These are phyloP conservation scores for Drosophila sp. DNA, from an alignment of 1,140 invertebrate species.

Conservation along the genomic window DNA sequence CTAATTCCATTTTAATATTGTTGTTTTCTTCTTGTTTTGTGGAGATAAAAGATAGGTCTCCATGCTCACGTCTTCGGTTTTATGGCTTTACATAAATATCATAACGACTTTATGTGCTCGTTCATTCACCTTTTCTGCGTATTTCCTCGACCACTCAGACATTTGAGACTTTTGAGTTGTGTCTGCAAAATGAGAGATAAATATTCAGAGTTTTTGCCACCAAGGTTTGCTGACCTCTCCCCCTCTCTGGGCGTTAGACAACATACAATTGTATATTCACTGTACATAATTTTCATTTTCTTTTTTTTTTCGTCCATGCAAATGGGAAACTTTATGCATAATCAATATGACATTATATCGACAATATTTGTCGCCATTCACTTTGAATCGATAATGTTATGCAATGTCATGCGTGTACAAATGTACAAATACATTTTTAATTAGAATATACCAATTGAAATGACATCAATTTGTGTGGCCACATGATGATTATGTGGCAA, in stretches of 20 bases:
- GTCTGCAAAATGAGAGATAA: slow-evolving; percentile 20
- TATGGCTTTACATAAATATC: slow-evolving; percentile 49
- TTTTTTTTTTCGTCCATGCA: slow-evolving; percentile 15
- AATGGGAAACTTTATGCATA: slow-evolving; percentile 32
- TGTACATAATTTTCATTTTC: no score
- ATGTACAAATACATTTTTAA: slow-evolving; percentile 16
- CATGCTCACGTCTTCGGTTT: slow-evolving; percentile 48
- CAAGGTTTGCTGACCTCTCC: slow-evolving; percentile 19
- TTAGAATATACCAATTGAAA: slow-evolving; percentile 24
- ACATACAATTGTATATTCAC: not conserved
- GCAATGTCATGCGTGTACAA: slow-evolving; percentile 1
- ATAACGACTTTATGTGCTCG: slow-evolving; percentile 19
- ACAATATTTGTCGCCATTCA: not conserved
- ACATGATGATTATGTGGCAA: slow-evolving; percentile 16
- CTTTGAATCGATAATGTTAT: not conserved
- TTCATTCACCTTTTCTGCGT: slow-evolving; percentile 12
- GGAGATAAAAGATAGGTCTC: slow-evolving; percentile 1
- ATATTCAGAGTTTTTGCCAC: not conserved
- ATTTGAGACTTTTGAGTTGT: slow-evolving; percentile 13
- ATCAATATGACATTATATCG: slow-evolving; percentile 32
- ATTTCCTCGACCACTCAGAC: slow-evolving; percentile 1
- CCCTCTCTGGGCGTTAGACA: not conserved
- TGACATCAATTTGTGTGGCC: slow-evolving; percentile 3
- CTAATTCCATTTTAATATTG: not conserved
- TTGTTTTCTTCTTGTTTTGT: not conserved